Percentiles rank a stretch among this genome's conserved stretches.
These are phyloP conservation scores for Drosophila niveifrons DNA, from an alignment of 2,888 invertebrate species.

Conservation along the genomic window DNA sequence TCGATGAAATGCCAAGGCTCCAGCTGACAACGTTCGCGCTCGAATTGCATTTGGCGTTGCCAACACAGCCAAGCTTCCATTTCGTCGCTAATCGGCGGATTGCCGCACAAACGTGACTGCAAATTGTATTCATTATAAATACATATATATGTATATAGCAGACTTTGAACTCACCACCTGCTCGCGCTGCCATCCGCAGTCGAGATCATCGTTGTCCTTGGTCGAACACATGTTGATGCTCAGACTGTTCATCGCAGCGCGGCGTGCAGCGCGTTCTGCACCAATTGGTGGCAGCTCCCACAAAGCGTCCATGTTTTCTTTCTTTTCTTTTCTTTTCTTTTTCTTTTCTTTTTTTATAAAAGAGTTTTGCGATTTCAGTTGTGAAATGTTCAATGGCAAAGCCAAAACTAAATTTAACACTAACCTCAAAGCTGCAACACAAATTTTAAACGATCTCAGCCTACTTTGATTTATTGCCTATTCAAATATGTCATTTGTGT, in stretches of 20 bases:
- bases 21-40: constrained; percentile 22
- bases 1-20: constrained; percentile 33
- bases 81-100: neutral
- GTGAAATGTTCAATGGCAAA: too few relatives aligned
- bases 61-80: constrained; percentile 29
- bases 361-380: too few relatives aligned
- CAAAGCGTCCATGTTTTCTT: constrained; percentile 2
- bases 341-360: too few relatives aligned
- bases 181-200: neutral
- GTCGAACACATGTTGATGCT: constrained; percentile 8
- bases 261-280: constrained; percentile 33
- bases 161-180: constrained; percentile 22
- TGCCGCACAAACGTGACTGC: neutral
- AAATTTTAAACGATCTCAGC: too few relatives aligned
- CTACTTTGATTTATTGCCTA: too few relatives aligned
- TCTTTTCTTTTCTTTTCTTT: neutral
- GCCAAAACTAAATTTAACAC: too few relatives aligned
- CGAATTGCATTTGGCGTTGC: constrained; percentile 40
- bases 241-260: constrained; percentile 25
- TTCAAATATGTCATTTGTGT: too few relatives aligned
- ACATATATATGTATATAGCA: neutral
- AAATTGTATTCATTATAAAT: neutral
- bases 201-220: constrained; percentile 2
- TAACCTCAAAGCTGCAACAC: too few relatives aligned
- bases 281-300: constrained; percentile 33